Evolutionary conservation across 2,888 invertebrate genomes (phyloP), one percentile per base, ranked within the genome.

Genomic region (Aproaerema taeniolella): DNA sequence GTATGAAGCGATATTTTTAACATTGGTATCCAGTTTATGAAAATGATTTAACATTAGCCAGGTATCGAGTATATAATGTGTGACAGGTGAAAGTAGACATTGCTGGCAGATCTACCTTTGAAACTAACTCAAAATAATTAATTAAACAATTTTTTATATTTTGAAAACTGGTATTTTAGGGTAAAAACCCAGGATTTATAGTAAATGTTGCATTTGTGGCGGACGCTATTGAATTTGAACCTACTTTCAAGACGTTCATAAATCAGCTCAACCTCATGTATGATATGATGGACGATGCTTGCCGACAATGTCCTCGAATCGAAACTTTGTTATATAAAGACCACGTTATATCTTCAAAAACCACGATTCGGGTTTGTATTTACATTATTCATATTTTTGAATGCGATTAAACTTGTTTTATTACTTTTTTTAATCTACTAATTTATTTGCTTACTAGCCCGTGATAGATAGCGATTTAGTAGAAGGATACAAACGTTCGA

Each of bases 271-370:
- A 93, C 26, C 86, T 90, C 32, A 79, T 94, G 11, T 91, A 95
- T 47, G 93, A 93, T 50, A 89, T 89, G n/a, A 90, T 97, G 52
- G 89, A 93, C 7, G 89, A 91, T 43, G 91, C 93, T 0, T 91
- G 95, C 17, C 86, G 89, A 46, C 88, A 88, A 20, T 86, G 95
- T 38, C 94, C 95, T 1, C 88, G 95, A 40, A 87, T 97, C 30
- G 97, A 98, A 74, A 92, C 91, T 1, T 89, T 93, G 56, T 76
- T 95, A 30, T 94, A 93, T 69, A 87, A 92, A 50, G 93, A 93
- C 67, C 91, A 69, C 50, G 58, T 78, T 15, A 51, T 50, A 8
- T 55, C 61, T 10, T 45, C 59, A n/a, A 61, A 55, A 44, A 16
- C 44, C 17, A 68, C 57, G 1, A 52, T 83, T 12, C 72, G 62